Percentiles rank a stretch among this genome's conserved stretches.
These are phyloP conservation scores for Tauraco erythrolophus DNA, from an alignment of 2,113 vertebrate species.

Conservation along the genomic window DNA sequence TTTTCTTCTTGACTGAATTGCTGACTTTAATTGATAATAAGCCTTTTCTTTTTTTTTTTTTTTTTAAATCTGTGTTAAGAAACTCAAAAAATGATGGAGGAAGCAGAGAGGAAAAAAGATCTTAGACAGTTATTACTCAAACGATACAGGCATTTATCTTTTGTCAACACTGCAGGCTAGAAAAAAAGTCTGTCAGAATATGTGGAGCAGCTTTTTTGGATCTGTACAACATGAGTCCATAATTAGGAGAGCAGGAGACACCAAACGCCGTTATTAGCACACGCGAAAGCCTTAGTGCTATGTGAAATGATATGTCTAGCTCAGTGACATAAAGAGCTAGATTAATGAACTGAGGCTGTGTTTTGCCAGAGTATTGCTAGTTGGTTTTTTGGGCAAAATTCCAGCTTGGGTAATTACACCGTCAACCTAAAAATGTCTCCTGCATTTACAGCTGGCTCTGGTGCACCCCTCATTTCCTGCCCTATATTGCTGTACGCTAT, in stretches of 20 bases:
- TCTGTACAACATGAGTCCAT: not conserved
- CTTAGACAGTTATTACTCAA: not conserved
- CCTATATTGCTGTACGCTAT: not conserved
- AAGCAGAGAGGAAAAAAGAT: not conserved
- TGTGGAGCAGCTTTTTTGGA: not conserved
- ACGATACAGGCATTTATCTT: not conserved
- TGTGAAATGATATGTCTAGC: constrained; percentile 1
- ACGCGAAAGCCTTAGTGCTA: not conserved
- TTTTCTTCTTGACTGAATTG: not conserved
- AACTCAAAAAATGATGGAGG: not conserved
- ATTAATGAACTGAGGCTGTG: constrained; percentile 20
- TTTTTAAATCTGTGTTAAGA: not conserved
- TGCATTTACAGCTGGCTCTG: not conserved
- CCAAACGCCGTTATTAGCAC: not conserved
- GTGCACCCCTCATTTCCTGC: not conserved
- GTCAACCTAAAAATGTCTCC: not conserved
- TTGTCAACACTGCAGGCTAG: not conserved
- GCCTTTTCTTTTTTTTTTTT: not conserved
- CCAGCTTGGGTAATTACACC: constrained; percentile 31
- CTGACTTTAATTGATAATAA: not conserved
- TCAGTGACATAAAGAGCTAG: not conserved
- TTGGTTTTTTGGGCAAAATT: constrained; percentile 37
- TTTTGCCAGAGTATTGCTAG: not conserved
- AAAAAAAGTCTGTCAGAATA: not conserved
- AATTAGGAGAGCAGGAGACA: not conserved